Evolutionary conservation across 2,113 vertebrate species (phyloP).

Genomic region (Taxidea taxus): DNA sequence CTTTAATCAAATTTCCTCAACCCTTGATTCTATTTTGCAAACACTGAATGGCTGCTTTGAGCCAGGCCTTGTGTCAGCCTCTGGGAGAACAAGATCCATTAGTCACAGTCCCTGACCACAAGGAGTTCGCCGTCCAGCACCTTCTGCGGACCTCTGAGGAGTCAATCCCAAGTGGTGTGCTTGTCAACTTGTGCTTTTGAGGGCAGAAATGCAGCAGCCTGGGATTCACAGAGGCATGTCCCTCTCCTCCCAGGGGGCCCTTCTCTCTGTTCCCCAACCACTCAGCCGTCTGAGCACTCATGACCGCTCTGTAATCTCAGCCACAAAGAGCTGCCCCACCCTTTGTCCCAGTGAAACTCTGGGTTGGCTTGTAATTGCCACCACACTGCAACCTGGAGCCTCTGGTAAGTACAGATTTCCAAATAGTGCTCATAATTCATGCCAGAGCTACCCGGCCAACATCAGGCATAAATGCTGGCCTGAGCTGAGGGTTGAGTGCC

Average conservation of each 20-base stretch:
- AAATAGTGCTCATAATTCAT: neutral
- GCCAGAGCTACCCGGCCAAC: neutral
- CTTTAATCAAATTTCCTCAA: neutral
- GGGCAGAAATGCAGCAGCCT: neutral
- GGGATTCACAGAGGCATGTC: accelerated
- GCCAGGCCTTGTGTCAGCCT: neutral
- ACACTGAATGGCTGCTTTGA: neutral
- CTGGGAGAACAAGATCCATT: neutral
- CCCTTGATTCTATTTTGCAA: neutral
- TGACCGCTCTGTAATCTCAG: neutral
- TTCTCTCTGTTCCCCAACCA: neutral
- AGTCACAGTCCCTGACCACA: neutral
- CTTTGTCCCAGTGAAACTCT: neutral
- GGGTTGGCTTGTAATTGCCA: neutral
- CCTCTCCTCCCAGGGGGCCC: neutral
- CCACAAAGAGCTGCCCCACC: neutral
- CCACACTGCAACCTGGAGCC: neutral
- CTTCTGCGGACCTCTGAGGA: neutral
- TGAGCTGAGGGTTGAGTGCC: neutral
- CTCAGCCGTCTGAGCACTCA: neutral
- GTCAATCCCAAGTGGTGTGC: neutral
- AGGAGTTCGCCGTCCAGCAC: neutral
- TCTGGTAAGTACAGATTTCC: slow-evolving; percentile 32
- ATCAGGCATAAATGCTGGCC: neutral
- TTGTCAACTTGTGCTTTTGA: neutral